These are phyloP conservation scores for Streptopelia turtur DNA, from an alignment of 2,797 vertebrate genomes.

Conservation along the genomic window DNA sequence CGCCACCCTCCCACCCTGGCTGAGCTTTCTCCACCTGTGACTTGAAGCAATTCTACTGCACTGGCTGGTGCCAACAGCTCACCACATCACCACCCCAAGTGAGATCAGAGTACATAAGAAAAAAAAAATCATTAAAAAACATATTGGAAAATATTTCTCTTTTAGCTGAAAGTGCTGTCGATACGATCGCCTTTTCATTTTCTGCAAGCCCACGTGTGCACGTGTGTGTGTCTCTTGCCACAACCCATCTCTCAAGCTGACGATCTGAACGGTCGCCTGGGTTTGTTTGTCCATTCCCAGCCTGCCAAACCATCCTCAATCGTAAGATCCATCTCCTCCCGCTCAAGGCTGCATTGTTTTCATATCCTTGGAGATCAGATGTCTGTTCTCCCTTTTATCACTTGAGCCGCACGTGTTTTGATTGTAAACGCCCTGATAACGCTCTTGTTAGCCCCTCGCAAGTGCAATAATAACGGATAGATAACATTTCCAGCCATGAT, in stretches of 20 bases:
- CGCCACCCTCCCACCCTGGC: not conserved
- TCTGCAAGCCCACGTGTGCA: not conserved
- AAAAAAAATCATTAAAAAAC: conserved; percentile 34
- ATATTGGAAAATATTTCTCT: conserved; percentile 68
- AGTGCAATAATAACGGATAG: conserved; percentile 75
- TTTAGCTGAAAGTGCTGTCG: conserved; percentile 53
- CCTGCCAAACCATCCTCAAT: conserved; percentile 69
- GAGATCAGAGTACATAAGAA: not conserved
- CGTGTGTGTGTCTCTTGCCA: not conserved
- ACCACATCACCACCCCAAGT: conserved; percentile 45
- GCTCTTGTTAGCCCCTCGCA: conserved; percentile 66
- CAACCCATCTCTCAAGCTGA: conserved; percentile 53
- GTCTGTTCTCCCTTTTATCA: conserved; percentile 73
- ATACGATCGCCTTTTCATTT: conserved; percentile 44
- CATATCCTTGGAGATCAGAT: conserved; percentile 74
- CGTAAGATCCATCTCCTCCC: conserved; percentile 65
- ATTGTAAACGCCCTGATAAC: conserved; percentile 75
- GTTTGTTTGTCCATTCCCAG: conserved; percentile 65
- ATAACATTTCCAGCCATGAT: conserved; percentile 68
- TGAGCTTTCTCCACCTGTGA: conserved; percentile 29
- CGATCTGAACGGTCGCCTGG: conserved; percentile 43
- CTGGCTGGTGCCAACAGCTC: conserved; percentile 42
- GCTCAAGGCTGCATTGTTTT: conserved; percentile 70
- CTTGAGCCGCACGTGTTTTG: conserved; percentile 61
- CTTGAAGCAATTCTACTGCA: conserved; percentile 24